These are phyloP conservation scores for Macroteleia sp. DNA, from an alignment of 2,888 invertebrate genomes.

Conservation along the genomic window DNA sequence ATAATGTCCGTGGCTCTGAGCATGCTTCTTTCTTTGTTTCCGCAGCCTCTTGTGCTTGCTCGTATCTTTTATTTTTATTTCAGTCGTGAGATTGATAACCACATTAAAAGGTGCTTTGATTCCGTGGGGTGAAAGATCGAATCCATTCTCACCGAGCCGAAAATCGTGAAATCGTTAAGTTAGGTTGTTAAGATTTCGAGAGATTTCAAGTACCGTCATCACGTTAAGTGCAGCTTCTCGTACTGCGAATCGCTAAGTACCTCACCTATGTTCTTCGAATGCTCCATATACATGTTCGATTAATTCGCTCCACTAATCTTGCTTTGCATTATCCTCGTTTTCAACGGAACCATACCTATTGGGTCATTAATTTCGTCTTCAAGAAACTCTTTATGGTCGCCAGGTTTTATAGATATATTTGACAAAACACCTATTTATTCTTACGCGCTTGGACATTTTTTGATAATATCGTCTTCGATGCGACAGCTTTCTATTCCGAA, in stretches of 20 bases:
- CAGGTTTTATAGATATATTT: conserved; percentile 23
- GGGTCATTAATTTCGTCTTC: conserved; percentile 5
- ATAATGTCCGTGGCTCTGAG: conserved; percentile 58
- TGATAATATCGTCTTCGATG: conserved; percentile 43
- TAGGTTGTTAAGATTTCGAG: conserved; percentile 57
- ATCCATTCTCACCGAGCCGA: conserved; percentile 41
- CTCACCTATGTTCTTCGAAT: conserved; percentile 37
- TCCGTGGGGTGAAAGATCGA: conserved; percentile 48
- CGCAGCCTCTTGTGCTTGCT: conserved; percentile 6
- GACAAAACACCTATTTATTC: conserved; percentile 52
- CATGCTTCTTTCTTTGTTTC: conserved; percentile 60
- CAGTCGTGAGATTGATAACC: conserved; percentile 57
- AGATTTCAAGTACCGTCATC: conserved; percentile 52
- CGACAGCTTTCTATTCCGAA: conserved; percentile 43
- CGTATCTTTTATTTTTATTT: conserved; percentile 30
- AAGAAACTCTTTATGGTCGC: conserved; percentile 8
- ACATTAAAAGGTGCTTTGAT: conserved; percentile 58
- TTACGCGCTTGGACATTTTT: conserved; percentile 47
- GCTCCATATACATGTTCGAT: conserved; percentile 20
- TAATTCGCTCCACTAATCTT: conserved; percentile 50
- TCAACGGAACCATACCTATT: background rate
- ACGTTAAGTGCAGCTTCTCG: conserved; percentile 55
- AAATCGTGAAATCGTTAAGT: conserved; percentile 60
- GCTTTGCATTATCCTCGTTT: conserved; percentile 4
- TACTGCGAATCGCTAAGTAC: conserved; percentile 56